Conservation (phyloP, 2,113 vertebrate species). For the Actenoides lindsayi region DNA sequence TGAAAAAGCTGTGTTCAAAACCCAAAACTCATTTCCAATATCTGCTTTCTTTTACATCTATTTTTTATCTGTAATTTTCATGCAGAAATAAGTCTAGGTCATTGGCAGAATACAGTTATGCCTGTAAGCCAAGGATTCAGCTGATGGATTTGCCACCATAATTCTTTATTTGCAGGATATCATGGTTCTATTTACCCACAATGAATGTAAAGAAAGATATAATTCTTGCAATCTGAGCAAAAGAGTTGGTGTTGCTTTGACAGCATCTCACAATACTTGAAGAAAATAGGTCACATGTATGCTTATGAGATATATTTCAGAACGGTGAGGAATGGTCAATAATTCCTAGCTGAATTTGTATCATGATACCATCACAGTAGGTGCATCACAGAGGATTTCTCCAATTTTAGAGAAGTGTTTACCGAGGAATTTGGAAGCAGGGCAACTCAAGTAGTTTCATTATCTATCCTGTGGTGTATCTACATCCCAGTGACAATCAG, state of each 20-base stretch:
- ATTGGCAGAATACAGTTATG: background rate
- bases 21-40: background rate
- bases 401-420: background rate
- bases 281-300: background rate
- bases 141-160: background rate
- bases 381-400: background rate
- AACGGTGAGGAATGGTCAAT: background rate
- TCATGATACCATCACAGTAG: background rate
- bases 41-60: background rate
- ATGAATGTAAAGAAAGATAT: background rate
- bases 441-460: background rate
- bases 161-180: background rate
- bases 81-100: background rate
- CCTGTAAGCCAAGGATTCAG: background rate
- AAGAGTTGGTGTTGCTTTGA: background rate
- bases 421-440: background rate
- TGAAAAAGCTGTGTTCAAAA: background rate
- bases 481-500: background rate
- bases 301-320: background rate
- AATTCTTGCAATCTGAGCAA: background rate
- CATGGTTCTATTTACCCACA: background rate
- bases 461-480: background rate
- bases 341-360: background rate
- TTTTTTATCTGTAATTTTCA: background rate
- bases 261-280: background rate